Evolutionary conservation across 2,797 vertebrate genomes (phyloP), one percentile per base, ranked within the genome.

Genomic region (Aplochiton taeniatus): DNA sequence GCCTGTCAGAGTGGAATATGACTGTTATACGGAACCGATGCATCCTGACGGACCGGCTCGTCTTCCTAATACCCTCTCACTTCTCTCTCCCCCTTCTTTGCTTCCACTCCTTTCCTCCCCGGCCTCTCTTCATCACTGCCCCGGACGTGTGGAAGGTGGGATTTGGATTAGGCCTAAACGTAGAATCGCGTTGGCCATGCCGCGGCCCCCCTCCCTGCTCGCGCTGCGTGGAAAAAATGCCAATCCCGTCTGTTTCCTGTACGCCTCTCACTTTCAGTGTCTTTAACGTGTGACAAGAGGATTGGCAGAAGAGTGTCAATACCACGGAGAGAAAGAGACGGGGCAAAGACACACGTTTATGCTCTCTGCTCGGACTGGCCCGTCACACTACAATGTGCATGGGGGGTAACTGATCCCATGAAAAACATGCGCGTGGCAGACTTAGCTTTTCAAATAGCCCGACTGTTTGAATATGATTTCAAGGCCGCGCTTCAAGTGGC

Each of bases 11-110:
- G 76, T 84, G 85, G 81, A 88, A 89, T 90, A 88, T 86, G 81
- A 81, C 85, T 67, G 82, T 91, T 90, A 90, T 84, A 89, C 46
- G 87, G 89, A 90, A 90, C 89, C 87, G 88, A 90, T 90, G 89
- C 86, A 88, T 89, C 88, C 18, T 5, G 84, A 85, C 84, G 83
- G 68, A 77, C 77, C 72, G 70, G 84, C 80, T 87, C 83, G 72
- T 77, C 81, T 84, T 82, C 78, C 87, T 88, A 89, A 88, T 79
- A 69, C 68, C 72, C 72, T 62, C 58, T 55, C 50, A 64, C 41
- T 66, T 17, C 53, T 49, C 61, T 66, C 70, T 68, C 59, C 75
- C 81, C 80, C 82, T 74, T 74, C 76, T 75, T 31, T 31, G 3
- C 78, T 72, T 77, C 78, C 72, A 74, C 65, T 50, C 73, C 71